Base-by-base conservation (phyloP, 2,797 vertebrate species). In the Chrosomus eos region DNA sequence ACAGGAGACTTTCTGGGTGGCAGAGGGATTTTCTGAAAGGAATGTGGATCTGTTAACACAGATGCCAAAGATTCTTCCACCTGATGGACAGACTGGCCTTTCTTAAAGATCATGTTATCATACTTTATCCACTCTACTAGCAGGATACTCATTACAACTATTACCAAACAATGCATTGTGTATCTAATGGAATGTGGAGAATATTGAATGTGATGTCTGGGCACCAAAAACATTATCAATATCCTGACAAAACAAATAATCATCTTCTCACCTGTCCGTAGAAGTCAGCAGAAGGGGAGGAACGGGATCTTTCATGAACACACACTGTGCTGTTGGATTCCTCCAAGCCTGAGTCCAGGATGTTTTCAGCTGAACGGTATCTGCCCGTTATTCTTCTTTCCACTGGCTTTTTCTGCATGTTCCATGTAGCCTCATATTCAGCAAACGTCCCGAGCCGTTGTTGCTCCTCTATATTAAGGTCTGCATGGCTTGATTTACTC, bases 401-500 rank as follows among this genome's bases (percentile, higher is more conserved):
- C 5, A 91, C 0, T 0, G 87, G 85, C 68, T 95, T 97, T 88
- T 94, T 92, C 90, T 96, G 96, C 40, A 96, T 92, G 90, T 92
- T 96, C 98, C 98, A 99, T 0, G 96, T 96, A 0, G 96, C 97
- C 85, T 98, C 96, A 86, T 98, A 98, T 88, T 99, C 97, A 0
- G 97, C 97, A 33, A 99, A 98, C 1, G 97, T 98, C 14, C 94
- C 97, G 0, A 98, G 94, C 74, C 97, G 94, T 89, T 93, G 93
- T 21, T 93, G 95, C 19, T 96, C 93, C 5, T 88, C 78, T 60
- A 19, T 14, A 33, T 68, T 58, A 26, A 64, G 70, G 13, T 43
- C 33, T 26, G 14, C 21, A 51, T 84, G 43, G 18, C 68, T 80
- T 40, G 77, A 79, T 38, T 51, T 36, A 66, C 83, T 45, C 45